A percentile compares a stretch with the other conserved stretches of the same genome.
Evolutionary conservation across 2,888 invertebrate genomes (phyloP).

Genomic region (Chrysolina oricalcia): DNA sequence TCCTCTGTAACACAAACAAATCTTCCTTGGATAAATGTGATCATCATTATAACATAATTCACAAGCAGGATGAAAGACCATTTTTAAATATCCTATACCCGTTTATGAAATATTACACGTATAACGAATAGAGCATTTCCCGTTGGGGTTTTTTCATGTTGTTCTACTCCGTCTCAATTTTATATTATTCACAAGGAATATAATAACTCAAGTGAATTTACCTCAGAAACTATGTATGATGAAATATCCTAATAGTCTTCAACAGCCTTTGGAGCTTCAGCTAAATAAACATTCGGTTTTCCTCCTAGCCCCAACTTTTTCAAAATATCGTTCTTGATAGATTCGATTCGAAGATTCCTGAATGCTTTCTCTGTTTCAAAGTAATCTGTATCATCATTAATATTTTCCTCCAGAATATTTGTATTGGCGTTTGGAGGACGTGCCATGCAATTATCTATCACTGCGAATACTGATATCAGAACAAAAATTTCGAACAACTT

Average conservation of each 20-base stretch:
- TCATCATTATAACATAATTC: too few relatives aligned
- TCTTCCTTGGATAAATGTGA: too few relatives aligned
- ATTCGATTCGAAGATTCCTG: not conserved
- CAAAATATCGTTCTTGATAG: slow-evolving; percentile 1
- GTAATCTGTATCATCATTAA: not conserved
- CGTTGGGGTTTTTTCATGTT: too few relatives aligned
- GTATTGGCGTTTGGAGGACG: not conserved
- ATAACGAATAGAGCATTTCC: too few relatives aligned
- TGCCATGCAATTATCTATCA: not conserved
- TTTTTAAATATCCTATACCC: too few relatives aligned
- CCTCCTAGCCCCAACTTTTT: not conserved
- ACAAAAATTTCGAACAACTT: not conserved
- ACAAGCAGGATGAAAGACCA: too few relatives aligned
- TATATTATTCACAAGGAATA: not conserved
- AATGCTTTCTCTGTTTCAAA: slow-evolving; percentile 1
- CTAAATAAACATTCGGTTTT: not conserved
- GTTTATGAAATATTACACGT: too few relatives aligned
- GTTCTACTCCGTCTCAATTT: too few relatives aligned
- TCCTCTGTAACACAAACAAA: too few relatives aligned
- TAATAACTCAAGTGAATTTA: not conserved
- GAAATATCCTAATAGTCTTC: not conserved
- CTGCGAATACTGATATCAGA: not conserved
- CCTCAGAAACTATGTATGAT: not conserved
- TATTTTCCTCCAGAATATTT: not conserved
- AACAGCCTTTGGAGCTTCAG: not conserved